These are phyloP conservation scores for Adineta ricciae DNA, from an alignment of 2,888 invertebrate species.

Conservation along the genomic window DNA sequence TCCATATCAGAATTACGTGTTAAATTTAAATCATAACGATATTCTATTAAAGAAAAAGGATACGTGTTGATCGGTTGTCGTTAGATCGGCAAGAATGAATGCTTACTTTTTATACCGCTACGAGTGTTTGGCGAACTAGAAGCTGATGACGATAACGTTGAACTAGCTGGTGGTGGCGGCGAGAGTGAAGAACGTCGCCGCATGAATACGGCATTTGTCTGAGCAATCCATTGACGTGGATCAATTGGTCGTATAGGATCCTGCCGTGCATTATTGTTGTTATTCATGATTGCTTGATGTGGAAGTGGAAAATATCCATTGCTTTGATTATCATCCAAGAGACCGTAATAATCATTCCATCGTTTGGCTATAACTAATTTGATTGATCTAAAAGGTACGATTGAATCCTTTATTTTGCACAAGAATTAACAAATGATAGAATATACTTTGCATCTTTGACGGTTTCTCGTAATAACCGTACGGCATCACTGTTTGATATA, in stretches of 20 bases:
- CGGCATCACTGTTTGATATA: conserved; percentile 32
- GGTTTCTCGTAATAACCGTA: conserved; percentile 27
- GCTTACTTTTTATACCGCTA: not conserved
- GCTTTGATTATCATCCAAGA: not conserved
- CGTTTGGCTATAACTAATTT: conserved; percentile 14
- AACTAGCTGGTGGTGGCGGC: not conserved
- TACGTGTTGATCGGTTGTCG: not conserved
- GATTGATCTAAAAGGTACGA: not conserved
- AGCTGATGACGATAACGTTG: not conserved
- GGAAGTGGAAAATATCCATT: not conserved
- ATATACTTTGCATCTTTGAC: conserved; percentile 31
- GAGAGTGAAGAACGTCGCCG: not conserved
- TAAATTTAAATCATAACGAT: conserved; percentile 20
- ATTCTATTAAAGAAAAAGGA: not conserved
- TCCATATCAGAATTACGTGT: conserved; percentile 53
- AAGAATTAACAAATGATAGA: not conserved
- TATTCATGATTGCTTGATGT: not conserved
- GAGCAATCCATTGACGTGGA: conserved; percentile 22
- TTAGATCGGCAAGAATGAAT: no score
- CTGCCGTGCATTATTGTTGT: not conserved
- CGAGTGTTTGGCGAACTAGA: not conserved
- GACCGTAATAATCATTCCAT: conserved; percentile 14
- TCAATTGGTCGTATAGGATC: conserved; percentile 22
- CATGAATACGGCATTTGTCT: conserved; percentile 1
- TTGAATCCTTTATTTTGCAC: not conserved